These are phyloP conservation scores for Falco novaeseelandiae DNA, from an alignment of 2,797 vertebrate species.

Conservation along the genomic window DNA sequence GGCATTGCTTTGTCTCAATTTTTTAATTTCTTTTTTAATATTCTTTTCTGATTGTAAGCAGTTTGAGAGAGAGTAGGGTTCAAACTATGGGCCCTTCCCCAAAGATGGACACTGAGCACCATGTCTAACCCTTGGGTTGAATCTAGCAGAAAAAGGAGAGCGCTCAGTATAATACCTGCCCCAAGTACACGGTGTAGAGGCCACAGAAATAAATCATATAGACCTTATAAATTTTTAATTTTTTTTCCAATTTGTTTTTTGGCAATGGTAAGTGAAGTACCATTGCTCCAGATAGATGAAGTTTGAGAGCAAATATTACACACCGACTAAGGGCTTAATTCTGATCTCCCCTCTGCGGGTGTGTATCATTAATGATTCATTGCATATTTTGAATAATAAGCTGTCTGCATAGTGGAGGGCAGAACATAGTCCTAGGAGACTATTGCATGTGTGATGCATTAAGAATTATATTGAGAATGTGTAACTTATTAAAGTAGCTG, in stretches of 20 bases:
- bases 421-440: constrained; percentile 26
- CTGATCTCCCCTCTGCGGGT: background rate
- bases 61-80: background rate
- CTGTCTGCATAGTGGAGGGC: constrained; percentile 36
- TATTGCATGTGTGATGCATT: constrained; percentile 33
- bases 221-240: background rate
- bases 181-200: background rate
- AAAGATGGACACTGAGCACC: background rate
- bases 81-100: background rate
- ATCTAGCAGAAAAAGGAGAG: background rate
- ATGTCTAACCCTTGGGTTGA: background rate
- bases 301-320: constrained; percentile 16
- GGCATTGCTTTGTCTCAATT: background rate
- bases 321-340: constrained; percentile 1
- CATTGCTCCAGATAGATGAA: background rate
- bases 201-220: background rate
- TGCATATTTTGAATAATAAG: constrained; percentile 62
- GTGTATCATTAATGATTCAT: constrained; percentile 65
- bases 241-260: constrained; percentile 1
- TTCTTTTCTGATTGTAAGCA: background rate
- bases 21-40: background rate
- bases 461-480: constrained; percentile 13
- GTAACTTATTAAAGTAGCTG: constrained; percentile 40
- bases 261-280: background rate
- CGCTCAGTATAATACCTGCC: background rate